Conservation (phyloP, 2,888 invertebrate species). For the Sturmia bella region DNA sequence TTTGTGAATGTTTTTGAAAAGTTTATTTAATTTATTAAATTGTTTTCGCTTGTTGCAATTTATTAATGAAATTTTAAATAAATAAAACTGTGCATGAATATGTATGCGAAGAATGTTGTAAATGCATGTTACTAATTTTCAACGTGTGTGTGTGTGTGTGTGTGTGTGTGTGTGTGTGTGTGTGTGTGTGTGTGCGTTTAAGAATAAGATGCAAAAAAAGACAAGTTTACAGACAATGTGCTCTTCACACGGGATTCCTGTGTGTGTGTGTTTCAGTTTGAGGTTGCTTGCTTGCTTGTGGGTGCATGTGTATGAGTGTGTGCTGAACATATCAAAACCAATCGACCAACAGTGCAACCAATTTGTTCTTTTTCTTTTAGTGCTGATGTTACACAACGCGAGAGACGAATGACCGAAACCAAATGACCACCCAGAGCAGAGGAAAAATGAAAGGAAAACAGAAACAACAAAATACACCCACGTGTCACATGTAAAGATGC, state of each 20-base stretch:
- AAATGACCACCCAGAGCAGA: slow-evolving; percentile 42
- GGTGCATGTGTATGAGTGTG: slow-evolving; percentile 7
- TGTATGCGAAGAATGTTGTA: neutral
- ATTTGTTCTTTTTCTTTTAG: slow-evolving; percentile 18
- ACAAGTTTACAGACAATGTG: too few species aligned
- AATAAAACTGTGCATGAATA: slow-evolving; percentile 1
- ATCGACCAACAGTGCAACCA: slow-evolving; percentile 45
- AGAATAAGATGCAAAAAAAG: neutral
- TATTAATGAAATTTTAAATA: slow-evolving; percentile 55
- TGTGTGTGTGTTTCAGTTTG: neutral
- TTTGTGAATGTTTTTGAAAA: slow-evolving; percentile 27
- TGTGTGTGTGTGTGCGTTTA: too few species aligned
- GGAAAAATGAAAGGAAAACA: neutral
- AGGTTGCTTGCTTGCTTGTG: neutral
- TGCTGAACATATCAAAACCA: slow-evolving; percentile 49
- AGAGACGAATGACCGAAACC: slow-evolving; percentile 53
- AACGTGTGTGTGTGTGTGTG: neutral
- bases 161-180: neutral
- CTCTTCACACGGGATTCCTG: neutral
- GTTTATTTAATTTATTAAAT: slow-evolving; percentile 54
- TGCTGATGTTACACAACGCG: slow-evolving; percentile 17
- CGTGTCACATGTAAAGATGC: slow-evolving; percentile 60
- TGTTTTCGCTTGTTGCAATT: slow-evolving; percentile 53
- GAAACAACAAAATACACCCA: slow-evolving; percentile 33
- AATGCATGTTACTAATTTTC: slow-evolving; percentile 10